phyloP scores from a whole-genome alignment of 2,113 vertebrate species.

The Mellivora capensis region DNA sequence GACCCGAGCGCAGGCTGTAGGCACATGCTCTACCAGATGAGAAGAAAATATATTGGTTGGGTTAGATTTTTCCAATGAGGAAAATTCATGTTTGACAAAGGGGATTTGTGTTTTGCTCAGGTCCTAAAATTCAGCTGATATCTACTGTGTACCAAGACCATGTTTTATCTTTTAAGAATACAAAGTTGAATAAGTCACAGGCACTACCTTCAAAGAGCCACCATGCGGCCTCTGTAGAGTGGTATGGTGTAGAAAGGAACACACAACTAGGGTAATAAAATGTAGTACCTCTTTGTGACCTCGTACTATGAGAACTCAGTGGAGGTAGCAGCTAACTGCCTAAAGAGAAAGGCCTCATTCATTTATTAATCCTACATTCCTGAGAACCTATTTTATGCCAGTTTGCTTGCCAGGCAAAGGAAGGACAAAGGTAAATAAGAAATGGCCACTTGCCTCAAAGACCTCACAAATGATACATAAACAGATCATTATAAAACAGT shows the following conservation, averaged over 20 bases:
- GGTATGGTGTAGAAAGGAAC: not conserved
- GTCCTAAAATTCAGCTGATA: constrained; percentile 41
- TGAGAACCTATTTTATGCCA: constrained; percentile 35
- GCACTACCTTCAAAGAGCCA: not conserved
- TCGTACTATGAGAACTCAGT: not conserved
- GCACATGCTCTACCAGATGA: constrained; percentile 92
- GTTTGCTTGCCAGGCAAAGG: not conserved
- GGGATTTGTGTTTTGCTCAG: not conserved
- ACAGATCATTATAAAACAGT: constrained; percentile 10
- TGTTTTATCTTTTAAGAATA: constrained; percentile 25
- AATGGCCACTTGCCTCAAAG: constrained; percentile 15
- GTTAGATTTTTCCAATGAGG: constrained; percentile 52
- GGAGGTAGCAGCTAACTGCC: not conserved
- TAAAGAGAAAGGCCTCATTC: constrained; percentile 28
- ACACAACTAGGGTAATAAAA: constrained; percentile 35
- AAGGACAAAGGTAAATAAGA: not conserved
- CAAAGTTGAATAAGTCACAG: constrained; percentile 36
- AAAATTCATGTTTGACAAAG: constrained; percentile 40
- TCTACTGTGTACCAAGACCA: not conserved
- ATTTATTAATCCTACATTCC: not conserved
- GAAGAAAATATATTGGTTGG: constrained; percentile 45
- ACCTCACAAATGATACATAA: not conserved
- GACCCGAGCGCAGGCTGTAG: constrained; percentile 96
- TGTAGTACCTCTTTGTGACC: not conserved
- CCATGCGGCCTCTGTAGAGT: not conserved